A percentile compares a stretch with the other conserved stretches of the same genome.
These are phyloP conservation scores for Laticauda laticaudata DNA, from an alignment of 2,113 vertebrate genomes.

Conservation along the genomic window DNA sequence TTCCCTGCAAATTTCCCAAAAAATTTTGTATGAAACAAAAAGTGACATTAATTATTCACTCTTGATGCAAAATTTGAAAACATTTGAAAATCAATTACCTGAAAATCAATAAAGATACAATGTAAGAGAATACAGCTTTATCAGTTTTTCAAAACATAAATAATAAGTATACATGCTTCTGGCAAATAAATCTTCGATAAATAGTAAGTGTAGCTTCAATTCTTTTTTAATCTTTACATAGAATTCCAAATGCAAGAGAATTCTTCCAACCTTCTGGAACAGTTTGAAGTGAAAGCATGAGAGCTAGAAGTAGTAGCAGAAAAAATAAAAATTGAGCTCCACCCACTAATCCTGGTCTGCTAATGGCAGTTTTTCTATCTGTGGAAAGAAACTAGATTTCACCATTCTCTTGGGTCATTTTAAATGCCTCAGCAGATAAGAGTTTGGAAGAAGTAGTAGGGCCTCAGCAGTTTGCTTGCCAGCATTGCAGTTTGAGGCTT, in stretches of 20 bases:
- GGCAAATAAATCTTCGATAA: not conserved
- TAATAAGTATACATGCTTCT: not conserved
- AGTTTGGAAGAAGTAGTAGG: constrained; percentile 57
- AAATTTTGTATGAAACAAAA: constrained; percentile 14
- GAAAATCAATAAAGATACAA: not conserved
- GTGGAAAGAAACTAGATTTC: not conserved
- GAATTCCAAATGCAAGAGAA: not conserved
- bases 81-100: not conserved
- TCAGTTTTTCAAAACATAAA: not conserved
- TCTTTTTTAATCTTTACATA: not conserved
- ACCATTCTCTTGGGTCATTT: constrained; percentile 8
- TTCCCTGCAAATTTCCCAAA: constrained; percentile 2
- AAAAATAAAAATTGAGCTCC: not conserved
- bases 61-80: not conserved
- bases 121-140: not conserved
- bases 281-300: too few species aligned
- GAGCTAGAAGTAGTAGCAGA: not conserved
- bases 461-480: constrained; percentile 57
- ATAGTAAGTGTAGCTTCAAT: not conserved
- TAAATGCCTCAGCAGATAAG: constrained; percentile 65
- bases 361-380: not conserved
- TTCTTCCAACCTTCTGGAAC: not conserved
- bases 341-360: not conserved
- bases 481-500: constrained; percentile 64
- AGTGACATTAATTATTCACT: not conserved